phyloP scores from a whole-genome alignment of 2,888 invertebrate genomes.

The Drosophila meridionalis region DNA sequence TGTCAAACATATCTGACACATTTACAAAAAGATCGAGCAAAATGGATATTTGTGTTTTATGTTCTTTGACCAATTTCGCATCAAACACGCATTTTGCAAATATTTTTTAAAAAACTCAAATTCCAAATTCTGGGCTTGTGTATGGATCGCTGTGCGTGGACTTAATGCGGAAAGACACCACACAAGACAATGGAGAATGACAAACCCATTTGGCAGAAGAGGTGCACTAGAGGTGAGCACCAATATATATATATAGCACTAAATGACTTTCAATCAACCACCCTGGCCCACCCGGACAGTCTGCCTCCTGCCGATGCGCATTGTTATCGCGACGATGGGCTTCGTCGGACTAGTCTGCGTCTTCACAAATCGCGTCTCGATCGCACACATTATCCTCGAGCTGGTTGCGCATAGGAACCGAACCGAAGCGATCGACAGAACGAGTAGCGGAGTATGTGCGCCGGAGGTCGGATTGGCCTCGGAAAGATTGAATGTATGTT shows the following conservation, averaged over 20 bases:
- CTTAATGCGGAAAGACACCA: too few relatives aligned
- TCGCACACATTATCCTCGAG: conserved; percentile 89
- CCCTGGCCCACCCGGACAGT: conserved; percentile 81
- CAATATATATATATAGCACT: background rate
- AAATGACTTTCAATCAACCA: background rate
- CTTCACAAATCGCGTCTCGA: conserved; percentile 89
- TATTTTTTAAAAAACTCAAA: background rate
- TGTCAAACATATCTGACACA: background rate
- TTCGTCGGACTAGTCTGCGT: conserved; percentile 88
- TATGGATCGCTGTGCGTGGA: background rate
- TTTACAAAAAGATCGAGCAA: background rate
- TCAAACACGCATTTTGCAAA: background rate
- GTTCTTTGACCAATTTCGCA: background rate
- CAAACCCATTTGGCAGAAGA: conserved; percentile 21
- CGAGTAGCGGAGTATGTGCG: conserved; percentile 4
- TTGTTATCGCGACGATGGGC: conserved; percentile 88
- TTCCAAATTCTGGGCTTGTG: background rate
- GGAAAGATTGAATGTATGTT: background rate
- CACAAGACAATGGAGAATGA: background rate
- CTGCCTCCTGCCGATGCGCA: conserved; percentile 88
- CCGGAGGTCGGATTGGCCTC: background rate
- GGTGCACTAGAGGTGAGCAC: conserved; percentile 23
- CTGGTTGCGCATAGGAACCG: conserved; percentile 48
- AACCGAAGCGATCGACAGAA: background rate
- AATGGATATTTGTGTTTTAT: background rate